Evolutionary conservation across 2,797 vertebrate species (phyloP), one percentile per base, ranked within the genome.

Genomic region (Crenuchus spilurus): DNA sequence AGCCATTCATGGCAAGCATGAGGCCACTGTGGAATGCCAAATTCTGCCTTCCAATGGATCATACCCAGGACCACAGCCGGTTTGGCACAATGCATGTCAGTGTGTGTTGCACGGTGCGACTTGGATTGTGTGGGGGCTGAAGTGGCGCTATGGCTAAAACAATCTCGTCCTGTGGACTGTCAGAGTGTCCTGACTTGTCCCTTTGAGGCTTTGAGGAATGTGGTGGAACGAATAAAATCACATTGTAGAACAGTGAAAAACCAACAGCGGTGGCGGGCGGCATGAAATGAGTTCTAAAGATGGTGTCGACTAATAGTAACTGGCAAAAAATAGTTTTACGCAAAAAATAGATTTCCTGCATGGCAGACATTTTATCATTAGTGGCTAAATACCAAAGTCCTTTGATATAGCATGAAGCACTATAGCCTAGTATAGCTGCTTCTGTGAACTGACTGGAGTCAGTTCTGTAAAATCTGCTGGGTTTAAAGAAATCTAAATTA

Each of bases 181-280:
- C 33, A 20, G 61, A 70, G 60, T 57, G 62, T 74, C 55, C 48
- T 54, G 61, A 46, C 60, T 61, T 73, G 41, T 66, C 35, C 30
- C 26, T 49, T 37, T 24, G 30, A 26, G 11, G 75, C 26, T 55
- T 69, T 55, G 18, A 33, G 28, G 41, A 77, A 57, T 30, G 44
- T 41, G 4, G 30, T 66, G 49, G 4, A 64, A 68, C 67, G 28
- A 78, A 75, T 61, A 58, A 63, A 76, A 72, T n/a, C 1, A 14
- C 39, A 73, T 67, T 60, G 14, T 66, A 30, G 61, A 64, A 64
- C 28, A 78, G 44, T 35, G 26, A 62, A 73, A 75, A 81, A 62
- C 48, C 52, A 74, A 37, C 31, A 31, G 7, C 37, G 33, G 30
- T 68, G 30, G 33, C 28, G 22, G 44, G 72, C 42, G n/a, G 28